Conservation (phyloP, 2,797 vertebrate species). For the Adrianichthys oophorus region DNA sequence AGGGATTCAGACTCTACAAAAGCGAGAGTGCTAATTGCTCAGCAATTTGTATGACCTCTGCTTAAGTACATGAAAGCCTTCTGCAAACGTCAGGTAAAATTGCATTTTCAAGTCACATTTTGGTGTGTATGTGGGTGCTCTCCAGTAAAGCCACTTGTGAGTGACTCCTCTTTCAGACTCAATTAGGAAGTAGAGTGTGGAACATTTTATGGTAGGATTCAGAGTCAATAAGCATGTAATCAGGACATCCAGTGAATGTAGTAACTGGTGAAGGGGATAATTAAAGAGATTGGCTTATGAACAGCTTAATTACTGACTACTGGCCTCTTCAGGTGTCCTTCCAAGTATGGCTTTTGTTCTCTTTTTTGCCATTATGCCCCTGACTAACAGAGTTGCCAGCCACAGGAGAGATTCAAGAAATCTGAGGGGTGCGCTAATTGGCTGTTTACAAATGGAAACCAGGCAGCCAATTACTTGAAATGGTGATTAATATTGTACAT, state of each 20-base stretch:
- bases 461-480: conserved; percentile 69
- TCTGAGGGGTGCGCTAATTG: conserved; percentile 70
- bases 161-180: conserved; percentile 81
- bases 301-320: conserved; percentile 82
- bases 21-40: conserved; percentile 72
- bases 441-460: conserved; percentile 75
- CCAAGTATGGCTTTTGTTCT: conserved; percentile 78
- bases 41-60: conserved; percentile 74
- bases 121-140: conserved; percentile 77
- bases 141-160: conserved; percentile 83
- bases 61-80: conserved; percentile 79
- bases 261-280: conserved; percentile 73
- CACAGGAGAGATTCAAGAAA: conserved; percentile 51
- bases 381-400: conserved; percentile 64
- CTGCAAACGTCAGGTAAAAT: conserved; percentile 77
- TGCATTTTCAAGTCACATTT: conserved; percentile 80
- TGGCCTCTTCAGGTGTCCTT: conserved; percentile 71
- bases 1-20: conserved; percentile 68
- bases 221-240: conserved; percentile 80
- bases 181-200: conserved; percentile 75
- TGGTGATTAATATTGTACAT: conserved; percentile 66
- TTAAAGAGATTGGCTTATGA: conserved; percentile 82
- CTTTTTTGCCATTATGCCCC: conserved; percentile 64
- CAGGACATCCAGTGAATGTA: conserved; percentile 73
- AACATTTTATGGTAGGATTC: conserved; percentile 74